Conservation (phyloP, 2,888 invertebrate genomes). For the Cerastis leucographa region DNA sequence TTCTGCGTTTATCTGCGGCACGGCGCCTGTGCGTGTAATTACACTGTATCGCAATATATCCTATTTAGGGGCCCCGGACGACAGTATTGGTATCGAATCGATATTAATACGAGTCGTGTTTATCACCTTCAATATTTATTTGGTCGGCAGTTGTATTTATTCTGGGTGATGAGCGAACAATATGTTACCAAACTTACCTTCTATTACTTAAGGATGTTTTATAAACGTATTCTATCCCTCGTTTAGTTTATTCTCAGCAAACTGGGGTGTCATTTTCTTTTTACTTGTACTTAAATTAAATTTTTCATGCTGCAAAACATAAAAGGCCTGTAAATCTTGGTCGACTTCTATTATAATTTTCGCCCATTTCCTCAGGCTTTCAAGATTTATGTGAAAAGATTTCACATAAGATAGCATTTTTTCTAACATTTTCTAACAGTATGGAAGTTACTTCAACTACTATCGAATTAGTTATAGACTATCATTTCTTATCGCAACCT, state of each 20-base stretch:
- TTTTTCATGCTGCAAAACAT: slow-evolving; percentile 34
- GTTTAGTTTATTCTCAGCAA: slow-evolving; percentile 5
- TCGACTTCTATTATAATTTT: slow-evolving; percentile 56
- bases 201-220: not conserved
- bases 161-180: not conserved
- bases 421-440: slow-evolving; percentile 45
- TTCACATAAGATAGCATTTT: slow-evolving; percentile 48
- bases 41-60: slow-evolving; percentile 55
- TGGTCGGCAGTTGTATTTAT: slow-evolving; percentile 40
- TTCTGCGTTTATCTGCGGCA: slow-evolving; percentile 52
- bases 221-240: not conserved
- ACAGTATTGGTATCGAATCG: slow-evolving; percentile 45
- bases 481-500: slow-evolving; percentile 54
- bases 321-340: slow-evolving; percentile 53
- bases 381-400: slow-evolving; percentile 61
- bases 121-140: slow-evolving; percentile 49
- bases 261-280: slow-evolving; percentile 22
- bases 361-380: slow-evolving; percentile 43
- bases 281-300: slow-evolving; percentile 34
- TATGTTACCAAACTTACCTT: too few species aligned
- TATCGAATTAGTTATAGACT: slow-evolving; percentile 56
- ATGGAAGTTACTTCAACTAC: slow-evolving; percentile 38
- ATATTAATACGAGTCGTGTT: slow-evolving; percentile 51
- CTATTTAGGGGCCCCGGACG: slow-evolving; percentile 41
- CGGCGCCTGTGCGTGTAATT: slow-evolving; percentile 55